phyloP scores from a whole-genome alignment of 2,888 invertebrate genomes.

The Parnassius glacialis region DNA sequence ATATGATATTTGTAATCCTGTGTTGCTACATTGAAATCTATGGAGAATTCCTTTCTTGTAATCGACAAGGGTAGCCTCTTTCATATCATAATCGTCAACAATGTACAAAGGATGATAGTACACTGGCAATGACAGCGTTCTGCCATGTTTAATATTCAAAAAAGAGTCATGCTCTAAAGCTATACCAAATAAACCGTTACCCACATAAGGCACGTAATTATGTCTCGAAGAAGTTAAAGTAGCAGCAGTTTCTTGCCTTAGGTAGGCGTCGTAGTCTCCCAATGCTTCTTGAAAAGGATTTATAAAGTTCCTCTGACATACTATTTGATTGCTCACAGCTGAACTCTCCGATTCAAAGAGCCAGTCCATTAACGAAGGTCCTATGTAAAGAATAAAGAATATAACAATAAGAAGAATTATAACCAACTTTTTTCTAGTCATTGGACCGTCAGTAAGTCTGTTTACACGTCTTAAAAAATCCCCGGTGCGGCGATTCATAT shows the following conservation, averaged over 20 bases:
- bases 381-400: constrained; percentile 83
- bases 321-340: constrained; percentile 72
- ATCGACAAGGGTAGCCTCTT: constrained; percentile 86
- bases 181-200: constrained; percentile 87
- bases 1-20: constrained; percentile 82
- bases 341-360: constrained; percentile 76
- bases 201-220: constrained; percentile 86
- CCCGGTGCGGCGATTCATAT: constrained; percentile 71
- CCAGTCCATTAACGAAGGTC: constrained; percentile 84
- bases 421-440: constrained; percentile 74
- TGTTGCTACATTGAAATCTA: constrained; percentile 85
- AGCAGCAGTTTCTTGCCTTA: constrained; percentile 80
- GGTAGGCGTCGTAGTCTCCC: constrained; percentile 84
- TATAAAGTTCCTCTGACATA: constrained; percentile 85
- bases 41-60: constrained; percentile 84
- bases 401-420: constrained; percentile 76
- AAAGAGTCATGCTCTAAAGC: constrained; percentile 83
- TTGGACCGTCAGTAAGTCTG: constrained; percentile 69
- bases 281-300: constrained; percentile 82
- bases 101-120: constrained; percentile 85
- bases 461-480: constrained; percentile 69
- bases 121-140: constrained; percentile 84
- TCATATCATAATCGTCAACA: constrained; percentile 75
- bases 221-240: constrained; percentile 74
- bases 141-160: constrained; percentile 84